Evolutionary conservation across 2,113 vertebrate species (phyloP).

Genomic region (Verasper variegatus): DNA sequence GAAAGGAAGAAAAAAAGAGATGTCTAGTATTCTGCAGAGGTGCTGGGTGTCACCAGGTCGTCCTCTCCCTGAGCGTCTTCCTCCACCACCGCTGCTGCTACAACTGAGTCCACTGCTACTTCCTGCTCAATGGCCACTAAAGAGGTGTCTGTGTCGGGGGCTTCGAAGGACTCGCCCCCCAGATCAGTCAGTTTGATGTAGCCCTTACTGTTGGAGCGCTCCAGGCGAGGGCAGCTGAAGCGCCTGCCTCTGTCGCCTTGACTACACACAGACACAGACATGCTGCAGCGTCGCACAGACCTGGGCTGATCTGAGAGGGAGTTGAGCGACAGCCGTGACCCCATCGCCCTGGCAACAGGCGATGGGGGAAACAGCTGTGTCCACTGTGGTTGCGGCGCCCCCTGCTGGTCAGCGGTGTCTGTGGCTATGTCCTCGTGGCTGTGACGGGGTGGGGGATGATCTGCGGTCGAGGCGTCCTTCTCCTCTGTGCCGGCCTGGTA

Average conservation of each 20-base stretch:
- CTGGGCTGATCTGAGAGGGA: slow-evolving; percentile 80
- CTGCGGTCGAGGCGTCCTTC: slow-evolving; percentile 33
- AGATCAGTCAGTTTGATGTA: slow-evolving; percentile 90
- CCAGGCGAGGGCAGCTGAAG: slow-evolving; percentile 88
- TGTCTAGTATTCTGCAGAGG: slow-evolving; percentile 66
- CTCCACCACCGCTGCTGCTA: background rate
- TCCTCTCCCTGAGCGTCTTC: slow-evolving; percentile 67
- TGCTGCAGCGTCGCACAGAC: slow-evolving; percentile 75
- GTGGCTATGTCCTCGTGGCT: slow-evolving; percentile 68
- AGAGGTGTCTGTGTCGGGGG: slow-evolving; percentile 77
- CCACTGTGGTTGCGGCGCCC: slow-evolving; percentile 66
- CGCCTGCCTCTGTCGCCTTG: slow-evolving; percentile 78
- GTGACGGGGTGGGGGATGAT: slow-evolving; percentile 44
- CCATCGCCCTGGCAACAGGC: slow-evolving; percentile 65
- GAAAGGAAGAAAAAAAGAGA: slow-evolving; percentile 10
- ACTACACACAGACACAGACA: slow-evolving; percentile 68
- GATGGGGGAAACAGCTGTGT: slow-evolving; percentile 79
- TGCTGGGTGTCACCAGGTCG: slow-evolving; percentile 35
- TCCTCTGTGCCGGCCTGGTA: slow-evolving; percentile 36
- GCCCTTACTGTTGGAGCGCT: slow-evolving; percentile 91
- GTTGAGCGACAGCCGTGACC: slow-evolving; percentile 80
- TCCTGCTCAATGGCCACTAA: slow-evolving; percentile 66
- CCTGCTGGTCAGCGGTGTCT: slow-evolving; percentile 82
- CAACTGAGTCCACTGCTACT: slow-evolving; percentile 61
- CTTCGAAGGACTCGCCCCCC: slow-evolving; percentile 89